Percentiles rank a stretch among this genome's conserved stretches.
These are phyloP conservation scores for Mungos mungo DNA, from an alignment of 2,113 vertebrate genomes.

Conservation along the genomic window DNA sequence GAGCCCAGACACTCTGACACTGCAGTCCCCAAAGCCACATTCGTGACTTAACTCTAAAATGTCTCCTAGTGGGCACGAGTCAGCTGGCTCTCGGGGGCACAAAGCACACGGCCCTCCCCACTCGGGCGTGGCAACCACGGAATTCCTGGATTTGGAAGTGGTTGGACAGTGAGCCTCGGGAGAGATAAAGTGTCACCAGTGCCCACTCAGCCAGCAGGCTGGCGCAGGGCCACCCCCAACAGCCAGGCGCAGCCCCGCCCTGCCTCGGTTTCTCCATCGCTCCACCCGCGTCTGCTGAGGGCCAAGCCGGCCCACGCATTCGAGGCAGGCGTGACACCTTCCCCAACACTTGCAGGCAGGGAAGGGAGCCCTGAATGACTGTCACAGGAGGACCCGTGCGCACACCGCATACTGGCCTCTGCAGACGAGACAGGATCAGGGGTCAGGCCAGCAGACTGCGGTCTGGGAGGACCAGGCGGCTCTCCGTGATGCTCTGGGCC, in stretches of 20 bases:
- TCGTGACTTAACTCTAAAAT: not conserved
- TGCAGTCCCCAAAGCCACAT: not conserved
- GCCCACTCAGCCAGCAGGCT: not conserved
- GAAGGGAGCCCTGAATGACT: rapidly evolving
- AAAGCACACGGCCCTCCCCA: not conserved
- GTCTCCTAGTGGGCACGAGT: not conserved
- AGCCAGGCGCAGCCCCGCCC: not conserved
- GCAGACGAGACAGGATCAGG: not conserved
- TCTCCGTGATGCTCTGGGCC: not conserved
- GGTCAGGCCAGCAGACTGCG: too few species aligned
- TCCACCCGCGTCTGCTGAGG: not conserved
- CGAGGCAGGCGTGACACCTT: not conserved
- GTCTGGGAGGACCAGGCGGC: rapidly evolving
- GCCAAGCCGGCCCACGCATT: rapidly evolving
- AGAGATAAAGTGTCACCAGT: not conserved
- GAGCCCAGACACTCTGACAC: not conserved
- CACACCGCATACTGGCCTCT: rapidly evolving
- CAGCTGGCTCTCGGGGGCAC: not conserved
- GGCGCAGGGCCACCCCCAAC: rapidly evolving
- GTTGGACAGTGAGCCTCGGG: not conserved
- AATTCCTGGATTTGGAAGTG: too few species aligned
- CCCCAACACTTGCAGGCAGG: not conserved
- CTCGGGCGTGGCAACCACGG: not conserved
- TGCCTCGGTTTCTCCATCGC: rapidly evolving
- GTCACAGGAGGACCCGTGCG: too few species aligned